phyloP scores from a whole-genome alignment of 92 coral and sea anemone genomes.

The Palythoa heliodiscus region DNA sequence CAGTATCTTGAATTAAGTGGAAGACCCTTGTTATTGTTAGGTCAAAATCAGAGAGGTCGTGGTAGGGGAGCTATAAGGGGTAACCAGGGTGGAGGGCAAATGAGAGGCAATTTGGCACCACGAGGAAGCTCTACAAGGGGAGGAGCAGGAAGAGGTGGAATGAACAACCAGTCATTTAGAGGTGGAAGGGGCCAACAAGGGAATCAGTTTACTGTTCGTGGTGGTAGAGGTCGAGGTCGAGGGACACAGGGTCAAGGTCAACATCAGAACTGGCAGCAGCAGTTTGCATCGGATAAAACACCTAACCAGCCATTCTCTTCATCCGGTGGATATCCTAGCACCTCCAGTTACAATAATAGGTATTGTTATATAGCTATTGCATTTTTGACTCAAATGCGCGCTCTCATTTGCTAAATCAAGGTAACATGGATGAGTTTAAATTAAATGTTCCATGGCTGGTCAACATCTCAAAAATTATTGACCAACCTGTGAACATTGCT shows the following conservation, averaged over 20 bases:
- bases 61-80: slow-evolving; percentile 37
- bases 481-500: too few relatives aligned
- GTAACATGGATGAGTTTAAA: too few relatives aligned
- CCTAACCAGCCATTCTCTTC: slow-evolving; percentile 33
- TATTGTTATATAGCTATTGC: not conserved
- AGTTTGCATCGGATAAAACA: slow-evolving; percentile 10
- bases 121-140: slow-evolving; percentile 35
- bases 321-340: slow-evolving; percentile 8
- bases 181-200: slow-evolving; percentile 52
- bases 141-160: slow-evolving; percentile 31
- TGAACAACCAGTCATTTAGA: slow-evolving; percentile 33
- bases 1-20: too few relatives aligned
- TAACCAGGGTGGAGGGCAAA: slow-evolving; percentile 4
- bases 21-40: not conserved
- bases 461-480: too few relatives aligned
- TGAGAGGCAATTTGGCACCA: slow-evolving; percentile 29
- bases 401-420: too few relatives aligned
- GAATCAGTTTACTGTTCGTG: slow-evolving; percentile 48
- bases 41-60: slow-evolving; percentile 14
- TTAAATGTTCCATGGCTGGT: too few relatives aligned
- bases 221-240: slow-evolving; percentile 47
- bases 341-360: not conserved
- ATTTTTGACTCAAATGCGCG: too few relatives aligned
- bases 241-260: slow-evolving; percentile 40
- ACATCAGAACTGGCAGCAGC: slow-evolving; percentile 43